Conservation (phyloP, 2,888 invertebrate genomes). For the Mesodorylaimus sp. region DNA sequence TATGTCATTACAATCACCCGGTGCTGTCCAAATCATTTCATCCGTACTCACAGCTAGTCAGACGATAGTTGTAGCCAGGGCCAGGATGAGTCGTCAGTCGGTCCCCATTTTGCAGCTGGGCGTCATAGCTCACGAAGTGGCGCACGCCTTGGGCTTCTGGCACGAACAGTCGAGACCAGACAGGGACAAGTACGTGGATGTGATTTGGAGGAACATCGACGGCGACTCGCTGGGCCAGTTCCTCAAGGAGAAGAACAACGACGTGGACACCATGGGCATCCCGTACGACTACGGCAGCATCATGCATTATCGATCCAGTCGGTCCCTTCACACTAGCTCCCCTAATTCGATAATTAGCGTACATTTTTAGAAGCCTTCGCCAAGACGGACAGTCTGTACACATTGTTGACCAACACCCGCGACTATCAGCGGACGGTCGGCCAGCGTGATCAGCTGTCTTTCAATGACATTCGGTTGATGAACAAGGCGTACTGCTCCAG, state of each 20-base stretch:
- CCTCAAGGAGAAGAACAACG: slow-evolving; percentile 17
- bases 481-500: background rate
- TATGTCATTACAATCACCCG: too few species aligned
- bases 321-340: background rate
- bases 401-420: background rate
- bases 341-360: too few species aligned
- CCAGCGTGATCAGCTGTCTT: background rate
- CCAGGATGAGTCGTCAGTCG: too few species aligned
- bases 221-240: slow-evolving; percentile 19
- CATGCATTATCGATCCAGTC: slow-evolving; percentile 25
- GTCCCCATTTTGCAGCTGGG: background rate
- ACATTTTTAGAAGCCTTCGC: too few species aligned
- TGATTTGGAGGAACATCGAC: slow-evolving; percentile 19
- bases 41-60: too few species aligned
- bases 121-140: background rate
- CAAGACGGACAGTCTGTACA: background rate
- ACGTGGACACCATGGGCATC: slow-evolving; percentile 17
- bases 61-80: too few species aligned
- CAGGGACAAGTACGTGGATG: slow-evolving; percentile 25
- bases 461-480: background rate
- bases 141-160: slow-evolving; percentile 18
- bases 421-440: background rate
- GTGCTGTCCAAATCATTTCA: too few species aligned
- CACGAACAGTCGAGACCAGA: slow-evolving; percentile 29
- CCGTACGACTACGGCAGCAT: slow-evolving; percentile 29